Conservation (phyloP, 2,113 vertebrate species). For the Megaceryle maxima region DNA sequence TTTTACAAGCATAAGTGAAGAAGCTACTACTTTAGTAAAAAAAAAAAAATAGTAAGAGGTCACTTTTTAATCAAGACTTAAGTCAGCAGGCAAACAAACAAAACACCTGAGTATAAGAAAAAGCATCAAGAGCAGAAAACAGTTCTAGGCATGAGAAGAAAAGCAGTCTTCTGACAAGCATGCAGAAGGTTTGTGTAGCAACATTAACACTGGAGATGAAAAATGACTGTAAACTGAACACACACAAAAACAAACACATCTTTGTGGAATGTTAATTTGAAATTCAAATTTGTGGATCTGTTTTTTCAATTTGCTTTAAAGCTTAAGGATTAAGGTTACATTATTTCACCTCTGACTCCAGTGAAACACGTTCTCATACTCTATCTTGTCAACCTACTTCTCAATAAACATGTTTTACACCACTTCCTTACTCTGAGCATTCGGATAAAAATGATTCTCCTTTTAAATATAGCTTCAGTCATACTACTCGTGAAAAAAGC, state of each 20-base stretch:
- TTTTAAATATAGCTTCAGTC: constrained; percentile 2
- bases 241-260: not conserved
- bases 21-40: not conserved
- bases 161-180: not conserved
- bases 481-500: not conserved
- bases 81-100: not conserved
- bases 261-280: not conserved
- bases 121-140: not conserved
- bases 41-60: not conserved
- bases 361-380: not conserved
- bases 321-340: not conserved
- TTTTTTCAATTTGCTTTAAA: not conserved
- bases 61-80: not conserved
- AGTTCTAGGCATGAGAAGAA: not conserved
- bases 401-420: not conserved
- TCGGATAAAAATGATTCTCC: not conserved
- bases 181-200: not conserved
- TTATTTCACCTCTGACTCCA: not conserved
- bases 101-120: not conserved
- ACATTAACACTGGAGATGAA: not conserved
- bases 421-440: not conserved
- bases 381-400: not conserved
- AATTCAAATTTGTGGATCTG: not conserved
- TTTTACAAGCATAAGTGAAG: not conserved
- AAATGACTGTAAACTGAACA: not conserved